phyloP scores from a whole-genome alignment of 2,888 invertebrate species.

The Torymus aiolomorphi region DNA sequence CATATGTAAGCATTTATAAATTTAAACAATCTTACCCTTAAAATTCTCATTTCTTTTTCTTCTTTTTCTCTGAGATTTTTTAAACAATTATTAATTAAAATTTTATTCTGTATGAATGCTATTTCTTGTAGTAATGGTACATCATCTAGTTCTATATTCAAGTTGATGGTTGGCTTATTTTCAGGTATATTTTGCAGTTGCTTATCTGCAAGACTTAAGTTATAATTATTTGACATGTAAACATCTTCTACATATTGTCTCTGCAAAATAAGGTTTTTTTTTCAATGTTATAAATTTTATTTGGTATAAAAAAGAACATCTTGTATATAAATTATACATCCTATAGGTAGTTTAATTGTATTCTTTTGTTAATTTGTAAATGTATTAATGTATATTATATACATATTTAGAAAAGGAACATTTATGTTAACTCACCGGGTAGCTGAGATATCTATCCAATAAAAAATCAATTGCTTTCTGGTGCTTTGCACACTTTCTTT shows the following conservation, averaged over 20 bases:
- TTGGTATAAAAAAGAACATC: not conserved
- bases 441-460: slow-evolving; percentile 59
- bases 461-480: slow-evolving; percentile 62
- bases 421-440: slow-evolving; percentile 50
- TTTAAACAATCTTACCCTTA: slow-evolving; percentile 66
- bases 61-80: slow-evolving; percentile 69
- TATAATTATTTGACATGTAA: slow-evolving; percentile 23
- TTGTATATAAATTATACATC: slow-evolving; percentile 3
- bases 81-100: slow-evolving; percentile 66
- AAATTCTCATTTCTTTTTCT: slow-evolving; percentile 65
- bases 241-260: not conserved
- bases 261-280: slow-evolving; percentile 18
- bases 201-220: slow-evolving; percentile 46
- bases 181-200: not conserved
- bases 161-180: not conserved
- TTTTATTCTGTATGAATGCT: slow-evolving; percentile 69
- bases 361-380: slow-evolving; percentile 1
- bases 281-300: not conserved
- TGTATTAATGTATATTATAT: not conserved
- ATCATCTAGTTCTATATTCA: slow-evolving; percentile 18
- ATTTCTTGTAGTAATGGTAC: slow-evolving; percentile 66
- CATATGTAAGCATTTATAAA: too few species aligned
- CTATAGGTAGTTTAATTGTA: not conserved
- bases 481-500: slow-evolving; percentile 51
- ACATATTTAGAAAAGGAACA: too few species aligned